A percentile compares a stretch with the other conserved stretches of the same genome.
phyloP scores from a whole-genome alignment of 2,113 vertebrate genomes.

The Antennarius striatus region DNA sequence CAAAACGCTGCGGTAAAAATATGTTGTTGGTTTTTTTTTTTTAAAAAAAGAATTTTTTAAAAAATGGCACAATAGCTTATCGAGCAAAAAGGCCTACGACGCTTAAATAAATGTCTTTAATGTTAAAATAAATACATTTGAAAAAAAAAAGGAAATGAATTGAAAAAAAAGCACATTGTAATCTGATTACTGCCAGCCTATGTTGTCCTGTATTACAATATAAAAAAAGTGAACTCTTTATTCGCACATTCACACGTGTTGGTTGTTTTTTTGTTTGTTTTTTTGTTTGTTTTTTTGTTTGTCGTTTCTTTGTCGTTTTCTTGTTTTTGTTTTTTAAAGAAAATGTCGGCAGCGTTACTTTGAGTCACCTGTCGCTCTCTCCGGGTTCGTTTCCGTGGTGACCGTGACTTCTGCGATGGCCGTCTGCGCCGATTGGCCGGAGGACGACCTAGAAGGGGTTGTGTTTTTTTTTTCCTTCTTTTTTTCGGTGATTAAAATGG shows the following conservation, averaged over 20 bases:
- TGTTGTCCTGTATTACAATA: constrained; percentile 64
- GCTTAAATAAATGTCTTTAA: constrained; percentile 60
- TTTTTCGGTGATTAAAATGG: constrained; percentile 48
- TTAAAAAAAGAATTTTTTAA: constrained; percentile 33
- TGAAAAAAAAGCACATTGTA: constrained; percentile 59
- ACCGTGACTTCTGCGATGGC: constrained; percentile 55
- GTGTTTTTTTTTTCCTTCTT: neutral
- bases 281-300: constrained; percentile 32
- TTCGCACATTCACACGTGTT: constrained; percentile 68
- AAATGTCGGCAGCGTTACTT: constrained; percentile 72
- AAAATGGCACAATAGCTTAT: constrained; percentile 68
- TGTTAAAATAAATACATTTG: constrained; percentile 63
- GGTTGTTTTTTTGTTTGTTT: constrained; percentile 28
- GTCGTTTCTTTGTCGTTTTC: constrained; percentile 21
- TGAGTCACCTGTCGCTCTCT: constrained; percentile 74
- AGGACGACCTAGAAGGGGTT: constrained; percentile 41
- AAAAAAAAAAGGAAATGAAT: constrained; percentile 44
- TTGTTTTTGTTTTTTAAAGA: constrained; percentile 44
- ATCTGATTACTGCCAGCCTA: constrained; percentile 64
- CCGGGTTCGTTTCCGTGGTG: constrained; percentile 66
- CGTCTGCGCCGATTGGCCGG: constrained; percentile 61
- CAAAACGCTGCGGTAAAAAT: constrained; percentile 68
- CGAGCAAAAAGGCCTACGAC: constrained; percentile 63
- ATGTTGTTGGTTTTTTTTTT: constrained; percentile 25
- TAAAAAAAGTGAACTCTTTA: constrained; percentile 73